Conservation (phyloP, 2,888 invertebrate species). For the Molorchus minor region DNA sequence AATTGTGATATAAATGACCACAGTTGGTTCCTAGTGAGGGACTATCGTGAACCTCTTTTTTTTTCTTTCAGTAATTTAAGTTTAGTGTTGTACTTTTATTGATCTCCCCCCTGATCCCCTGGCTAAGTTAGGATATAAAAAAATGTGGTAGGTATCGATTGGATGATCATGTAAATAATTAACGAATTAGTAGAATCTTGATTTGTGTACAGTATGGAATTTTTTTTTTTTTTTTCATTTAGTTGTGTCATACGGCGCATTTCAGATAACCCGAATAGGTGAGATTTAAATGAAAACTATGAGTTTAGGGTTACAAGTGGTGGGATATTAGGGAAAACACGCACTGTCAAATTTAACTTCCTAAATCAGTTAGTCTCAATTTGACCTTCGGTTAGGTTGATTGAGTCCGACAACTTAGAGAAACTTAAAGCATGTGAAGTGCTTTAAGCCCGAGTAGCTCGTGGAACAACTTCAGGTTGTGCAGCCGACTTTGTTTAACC, state of each 20-base stretch:
- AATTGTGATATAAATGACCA: slow-evolving; percentile 61
- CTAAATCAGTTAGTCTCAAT: too few species aligned
- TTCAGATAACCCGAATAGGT: neutral
- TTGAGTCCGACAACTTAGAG: too few species aligned
- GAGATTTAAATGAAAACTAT: too few species aligned
- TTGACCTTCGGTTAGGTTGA: too few species aligned
- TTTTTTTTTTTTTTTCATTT: slow-evolving; percentile 13
- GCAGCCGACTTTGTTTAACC: too few species aligned
- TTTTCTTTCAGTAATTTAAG: slow-evolving; percentile 43
- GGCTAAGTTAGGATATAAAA: slow-evolving; percentile 43
- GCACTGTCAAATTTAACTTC: too few species aligned
- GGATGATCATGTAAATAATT: neutral
- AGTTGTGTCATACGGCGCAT: slow-evolving; percentile 1
- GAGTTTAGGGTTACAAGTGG: too few species aligned
- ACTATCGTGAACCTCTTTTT: slow-evolving; percentile 55
- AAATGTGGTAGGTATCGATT: slow-evolving; percentile 23
- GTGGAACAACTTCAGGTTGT: too few species aligned
- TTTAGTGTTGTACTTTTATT: slow-evolving; percentile 53
- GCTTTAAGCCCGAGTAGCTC: too few species aligned
- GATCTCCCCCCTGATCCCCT: slow-evolving; percentile 53
- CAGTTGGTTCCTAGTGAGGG: slow-evolving; percentile 60
- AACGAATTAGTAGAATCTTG: slow-evolving; percentile 21
- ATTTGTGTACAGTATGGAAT: slow-evolving; percentile 9
- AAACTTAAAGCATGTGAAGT: too few species aligned
- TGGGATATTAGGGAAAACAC: too few species aligned